Conservation (phyloP, 2,797 vertebrate species). For the Chaetodon trifasciatus region DNA sequence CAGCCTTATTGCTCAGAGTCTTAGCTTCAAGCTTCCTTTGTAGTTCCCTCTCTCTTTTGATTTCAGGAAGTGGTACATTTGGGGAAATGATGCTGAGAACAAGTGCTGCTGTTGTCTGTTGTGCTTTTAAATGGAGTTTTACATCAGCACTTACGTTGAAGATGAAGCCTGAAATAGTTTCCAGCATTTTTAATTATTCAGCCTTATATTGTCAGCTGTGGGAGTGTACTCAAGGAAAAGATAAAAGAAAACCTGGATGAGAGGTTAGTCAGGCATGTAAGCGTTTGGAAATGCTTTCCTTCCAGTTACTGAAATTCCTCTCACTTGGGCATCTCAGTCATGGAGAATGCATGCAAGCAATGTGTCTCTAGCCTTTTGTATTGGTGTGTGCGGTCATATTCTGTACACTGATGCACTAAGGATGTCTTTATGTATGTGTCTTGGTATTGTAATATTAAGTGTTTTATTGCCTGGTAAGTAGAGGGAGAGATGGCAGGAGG, state of each 20-base stretch:
- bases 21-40: constrained; percentile 9
- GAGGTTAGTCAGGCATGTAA: constrained; percentile 19
- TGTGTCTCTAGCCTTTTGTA: neutral
- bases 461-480: constrained; percentile 17
- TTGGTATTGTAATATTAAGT: constrained; percentile 1
- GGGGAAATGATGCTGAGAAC: neutral
- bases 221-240: constrained; percentile 6
- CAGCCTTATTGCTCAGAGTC: neutral
- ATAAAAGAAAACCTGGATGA: constrained; percentile 14
- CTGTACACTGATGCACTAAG: neutral
- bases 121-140: constrained; percentile 30
- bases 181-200: constrained; percentile 40
- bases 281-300: constrained; percentile 11
- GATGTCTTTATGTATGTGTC: neutral
- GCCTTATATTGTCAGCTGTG: constrained; percentile 12
- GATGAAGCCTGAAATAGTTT: constrained; percentile 22
- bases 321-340: neutral
- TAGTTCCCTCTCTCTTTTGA: constrained; percentile 8
- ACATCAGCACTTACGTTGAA: constrained; percentile 17
- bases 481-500: neutral
- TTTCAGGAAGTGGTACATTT: constrained; percentile 1
- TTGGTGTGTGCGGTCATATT: neutral
- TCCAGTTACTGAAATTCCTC: neutral
- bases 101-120: neutral
- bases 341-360: neutral